These are phyloP conservation scores for Mustela lutreola DNA, from an alignment of 2,113 vertebrate genomes.

Conservation along the genomic window DNA sequence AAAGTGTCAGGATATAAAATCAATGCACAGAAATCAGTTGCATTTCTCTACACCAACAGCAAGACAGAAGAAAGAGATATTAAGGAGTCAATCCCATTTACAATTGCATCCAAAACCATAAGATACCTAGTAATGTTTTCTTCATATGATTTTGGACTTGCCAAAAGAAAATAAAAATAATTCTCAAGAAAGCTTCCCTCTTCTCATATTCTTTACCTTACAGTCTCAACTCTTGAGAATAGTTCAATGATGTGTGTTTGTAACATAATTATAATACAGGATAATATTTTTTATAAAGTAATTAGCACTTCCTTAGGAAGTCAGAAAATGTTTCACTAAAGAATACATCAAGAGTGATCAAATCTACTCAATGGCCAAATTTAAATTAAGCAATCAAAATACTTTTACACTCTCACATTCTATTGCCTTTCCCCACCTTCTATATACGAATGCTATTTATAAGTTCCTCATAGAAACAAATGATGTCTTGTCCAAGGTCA, in stretches of 20 bases:
- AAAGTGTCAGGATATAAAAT: too few relatives aligned
- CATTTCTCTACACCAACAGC: too few relatives aligned
- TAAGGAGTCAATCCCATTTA: too few relatives aligned
- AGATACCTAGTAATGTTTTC: background rate
- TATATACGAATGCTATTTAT: background rate
- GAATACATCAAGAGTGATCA: background rate
- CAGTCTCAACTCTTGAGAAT: background rate
- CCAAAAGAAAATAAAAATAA: background rate
- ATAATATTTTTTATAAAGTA: conserved; percentile 39
- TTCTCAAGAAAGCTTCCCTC: background rate
- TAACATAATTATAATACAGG: background rate
- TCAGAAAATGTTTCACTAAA: conserved; percentile 26
- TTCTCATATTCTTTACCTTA: background rate
- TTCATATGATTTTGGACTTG: background rate
- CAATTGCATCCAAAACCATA: too few relatives aligned
- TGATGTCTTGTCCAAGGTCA: background rate
- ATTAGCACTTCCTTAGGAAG: background rate
- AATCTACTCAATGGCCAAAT: background rate
- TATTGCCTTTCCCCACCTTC: background rate
- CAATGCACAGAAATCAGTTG: too few relatives aligned
- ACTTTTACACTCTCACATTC: background rate
- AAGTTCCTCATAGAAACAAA: background rate
- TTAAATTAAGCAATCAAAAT: background rate
- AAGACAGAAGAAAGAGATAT: too few relatives aligned
- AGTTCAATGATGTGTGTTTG: background rate